Base-by-base conservation (phyloP, 2,113 vertebrate genomes). In the Ovis canadensis region DNA sequence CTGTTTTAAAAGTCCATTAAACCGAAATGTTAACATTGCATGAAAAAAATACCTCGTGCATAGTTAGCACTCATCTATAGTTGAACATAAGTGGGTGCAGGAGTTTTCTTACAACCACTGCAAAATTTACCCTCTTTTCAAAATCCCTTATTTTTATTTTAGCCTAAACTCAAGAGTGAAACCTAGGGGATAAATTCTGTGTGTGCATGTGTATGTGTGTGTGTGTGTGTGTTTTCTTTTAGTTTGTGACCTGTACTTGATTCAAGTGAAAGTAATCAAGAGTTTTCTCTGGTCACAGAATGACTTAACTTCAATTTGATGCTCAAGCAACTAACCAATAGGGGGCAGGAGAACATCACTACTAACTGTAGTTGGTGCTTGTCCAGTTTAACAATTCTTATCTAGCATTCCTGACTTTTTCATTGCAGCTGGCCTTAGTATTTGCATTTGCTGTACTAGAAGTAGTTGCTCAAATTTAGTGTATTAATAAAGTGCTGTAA, bases 281-380 rank as follows among this genome's bases (percentile, higher is more conserved):
- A 31, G 71, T 80, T 97, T 96, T 90, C 33, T 86, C 50, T 33
- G n/a, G 31, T 27, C 29, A 43, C 40, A 45, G n/a, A 96, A 93
- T 36, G 4, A 21, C 17, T 82, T 54, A 7, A 86, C 29, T 81
- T 97, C 31, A n/a, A 10, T 87, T 83, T 57, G 8, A 88, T 91
- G 78, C 60, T 94, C n/a, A 45, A 93, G 52, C 83, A 67, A 81
- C 10, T 43, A 55, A 64, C 96, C 98, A 95, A 96, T n/a, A 98
- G 97, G 78, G 96, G 97, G 97, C 95, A 80, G 71, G 40, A 98
- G 94, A 95, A 77, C 19, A 83, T 88, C 62, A 2, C 25, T 92
- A 11, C 43, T 77, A 43, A 50, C 36, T 84, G 10, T 59, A n/a
- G 1, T 21, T 23, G 48, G 33, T 50, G 33, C 29, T 82, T 74